Percentiles rank a stretch among this genome's conserved stretches.
These are phyloP conservation scores for Tachysurus fulvidraco DNA, from an alignment of 2,113 vertebrate species.

Conservation along the genomic window DNA sequence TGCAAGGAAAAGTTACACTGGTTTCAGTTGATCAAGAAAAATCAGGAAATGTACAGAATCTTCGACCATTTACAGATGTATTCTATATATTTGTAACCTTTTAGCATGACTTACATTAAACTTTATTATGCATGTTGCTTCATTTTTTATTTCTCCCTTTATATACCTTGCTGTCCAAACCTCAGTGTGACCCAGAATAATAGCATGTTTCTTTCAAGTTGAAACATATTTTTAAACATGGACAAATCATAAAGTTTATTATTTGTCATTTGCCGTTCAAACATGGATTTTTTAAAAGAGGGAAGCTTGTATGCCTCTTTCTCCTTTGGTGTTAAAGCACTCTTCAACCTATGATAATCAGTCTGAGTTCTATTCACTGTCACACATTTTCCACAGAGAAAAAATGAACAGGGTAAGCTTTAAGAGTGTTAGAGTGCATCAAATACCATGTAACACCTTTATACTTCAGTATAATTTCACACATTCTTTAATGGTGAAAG, in stretches of 20 bases:
- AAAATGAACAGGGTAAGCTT: not conserved
- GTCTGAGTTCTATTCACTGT: not conserved
- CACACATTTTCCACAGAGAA: not conserved
- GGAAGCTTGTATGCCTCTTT: not conserved
- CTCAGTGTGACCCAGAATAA: not conserved
- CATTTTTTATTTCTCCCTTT: not conserved
- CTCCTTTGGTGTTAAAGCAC: not conserved
- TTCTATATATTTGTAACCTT: not conserved
- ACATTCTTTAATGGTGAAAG: not conserved
- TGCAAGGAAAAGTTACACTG: slow-evolving; percentile 5
- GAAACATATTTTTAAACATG: not conserved
- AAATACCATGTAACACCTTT: not conserved
- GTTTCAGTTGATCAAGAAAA: not conserved
- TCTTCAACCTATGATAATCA: not conserved
- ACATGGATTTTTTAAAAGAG: not conserved
- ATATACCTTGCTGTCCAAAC: not conserved
- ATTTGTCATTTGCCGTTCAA: not conserved
- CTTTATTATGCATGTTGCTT: not conserved
- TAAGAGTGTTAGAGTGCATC: not conserved
- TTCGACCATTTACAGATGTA: not conserved
- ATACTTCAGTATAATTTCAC: not conserved
- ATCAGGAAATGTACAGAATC: too few relatives aligned
- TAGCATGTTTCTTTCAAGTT: not conserved
- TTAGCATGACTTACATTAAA: not conserved
- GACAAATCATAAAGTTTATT: not conserved